Percentiles rank a stretch among this genome's conserved stretches.
Conservation (phyloP, 2,888 invertebrate species). For the Bellardia bayeri region DNA sequence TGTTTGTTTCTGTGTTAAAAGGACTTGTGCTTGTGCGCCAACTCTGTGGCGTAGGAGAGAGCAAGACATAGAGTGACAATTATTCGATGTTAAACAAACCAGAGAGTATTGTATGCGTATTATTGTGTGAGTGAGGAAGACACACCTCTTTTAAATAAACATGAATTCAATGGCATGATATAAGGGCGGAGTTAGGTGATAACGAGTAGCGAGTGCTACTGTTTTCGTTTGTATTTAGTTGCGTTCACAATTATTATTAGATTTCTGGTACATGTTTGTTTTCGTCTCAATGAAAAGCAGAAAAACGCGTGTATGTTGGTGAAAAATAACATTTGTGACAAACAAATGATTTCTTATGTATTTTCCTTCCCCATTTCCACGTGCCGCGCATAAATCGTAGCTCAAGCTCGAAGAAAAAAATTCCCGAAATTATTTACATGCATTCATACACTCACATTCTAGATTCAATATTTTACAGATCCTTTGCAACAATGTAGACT, state of each 20-base stretch:
- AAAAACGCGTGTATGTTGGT: slow-evolving; percentile 21
- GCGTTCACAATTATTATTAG: slow-evolving; percentile 16
- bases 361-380: slow-evolving; percentile 77
- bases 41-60: slow-evolving; percentile 5
- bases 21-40: slow-evolving; percentile 39
- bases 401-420: slow-evolving; percentile 74
- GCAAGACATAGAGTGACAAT: slow-evolving; percentile 13
- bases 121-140: slow-evolving; percentile 18
- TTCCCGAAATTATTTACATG: slow-evolving; percentile 46
- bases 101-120: slow-evolving; percentile 8
- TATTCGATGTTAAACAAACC: neutral
- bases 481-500: slow-evolving; percentile 66
- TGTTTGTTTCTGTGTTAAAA: slow-evolving; percentile 6
- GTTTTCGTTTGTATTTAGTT: neutral
- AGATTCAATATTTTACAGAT: slow-evolving; percentile 28
- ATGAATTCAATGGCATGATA: slow-evolving; percentile 1
- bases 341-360: slow-evolving; percentile 54
- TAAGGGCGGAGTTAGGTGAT: slow-evolving; percentile 46
- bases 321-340: slow-evolving; percentile 65
- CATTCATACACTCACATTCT: slow-evolving; percentile 33
- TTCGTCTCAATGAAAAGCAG: neutral
- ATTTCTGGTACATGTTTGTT: neutral
- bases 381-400: slow-evolving; percentile 82
- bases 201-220: slow-evolving; percentile 59
- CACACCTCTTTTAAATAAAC: slow-evolving; percentile 50